These are phyloP conservation scores for Nebria salina DNA, from an alignment of 2,888 invertebrate species.

Conservation along the genomic window DNA sequence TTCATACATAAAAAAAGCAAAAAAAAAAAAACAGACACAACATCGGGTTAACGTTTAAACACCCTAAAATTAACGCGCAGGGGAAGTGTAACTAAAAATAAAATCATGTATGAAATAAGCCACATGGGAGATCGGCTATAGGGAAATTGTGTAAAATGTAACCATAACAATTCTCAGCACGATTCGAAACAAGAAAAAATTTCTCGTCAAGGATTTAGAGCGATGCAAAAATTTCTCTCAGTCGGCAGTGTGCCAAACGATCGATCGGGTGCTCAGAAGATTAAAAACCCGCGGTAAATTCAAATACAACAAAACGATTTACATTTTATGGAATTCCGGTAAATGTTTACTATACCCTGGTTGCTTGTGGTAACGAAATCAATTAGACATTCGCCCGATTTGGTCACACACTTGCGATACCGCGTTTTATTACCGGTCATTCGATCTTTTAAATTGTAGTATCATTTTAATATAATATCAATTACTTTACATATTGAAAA, in stretches of 20 bases:
- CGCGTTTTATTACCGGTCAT: not conserved
- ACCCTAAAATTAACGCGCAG: not conserved
- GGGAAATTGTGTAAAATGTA: slow-evolving; percentile 8
- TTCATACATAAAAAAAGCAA: not conserved
- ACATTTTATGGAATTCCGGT: not conserved
- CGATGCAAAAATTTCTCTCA: not conserved
- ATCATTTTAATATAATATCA: not conserved
- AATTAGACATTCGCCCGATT: not conserved
- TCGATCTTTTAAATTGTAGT: not conserved
- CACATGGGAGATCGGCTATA: not conserved
- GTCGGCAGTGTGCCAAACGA: slow-evolving; percentile 8
- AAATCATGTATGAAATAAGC: not conserved
- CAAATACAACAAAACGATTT: not conserved
- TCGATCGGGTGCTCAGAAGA: not conserved
- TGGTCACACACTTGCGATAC: not conserved
- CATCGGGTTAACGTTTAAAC: not conserved
- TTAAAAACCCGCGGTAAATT: not conserved
- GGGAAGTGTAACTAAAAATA: not conserved
- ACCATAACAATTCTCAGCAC: slow-evolving; percentile 17
- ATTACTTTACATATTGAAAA: not conserved
- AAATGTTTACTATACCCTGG: not conserved
- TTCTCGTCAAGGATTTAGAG: slow-evolving; percentile 14
- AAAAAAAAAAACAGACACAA: not conserved
- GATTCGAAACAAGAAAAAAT: not conserved
- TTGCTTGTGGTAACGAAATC: not conserved